Evolutionary conservation across 2,113 vertebrate species (phyloP), one percentile per base, ranked within the genome.

Genomic region (Nyctereutes procyonoides): DNA sequence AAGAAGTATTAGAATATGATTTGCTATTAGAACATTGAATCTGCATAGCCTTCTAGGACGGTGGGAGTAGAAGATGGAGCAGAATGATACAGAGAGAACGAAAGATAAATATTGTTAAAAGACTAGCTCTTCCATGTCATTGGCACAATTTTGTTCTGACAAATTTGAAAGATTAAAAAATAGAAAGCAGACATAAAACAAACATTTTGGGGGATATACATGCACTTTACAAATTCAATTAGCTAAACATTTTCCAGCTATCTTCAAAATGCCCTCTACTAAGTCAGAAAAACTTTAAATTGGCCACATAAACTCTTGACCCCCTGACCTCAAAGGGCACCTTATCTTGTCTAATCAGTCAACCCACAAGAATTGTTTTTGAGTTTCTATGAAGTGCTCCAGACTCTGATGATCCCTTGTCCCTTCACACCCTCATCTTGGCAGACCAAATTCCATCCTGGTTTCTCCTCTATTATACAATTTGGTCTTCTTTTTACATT

Each of bases 171-270:
- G 53, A 30, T 74, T 80, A 74, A 96, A 76, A 90, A 67, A n/a
- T 38, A 71, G 51, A 83, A 83, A 73, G 17, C 20, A 87, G 32
- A 62, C 48, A 92, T 65, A 51, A 92, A 91, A 67, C 55, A 48
- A 86, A 91, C 2, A 26, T 86, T 93, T 69, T 8, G 2, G 53
- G 2, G 1, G 38, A 17, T 85, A 69, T 35, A 74, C n/a, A 71
- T 95, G 89, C 89, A 56, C 19, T 95, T 89, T 17, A 95, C 22
- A 84, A 87, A 83, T 93, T 83, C 67, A 87, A 96, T 89, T 85
- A 83, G 67, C 35, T 48, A 88, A 80, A 22, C 5, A 62, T 63
- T 71, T 95, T 83, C 30, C 10, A 90, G 3, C 5, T 87, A 38
- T 69, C 30, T 91, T 87, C 3, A 53, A 91, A 95, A 95, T 73